Conservation (phyloP, 2,113 vertebrate species). For the Scophthalmus maximus region DNA sequence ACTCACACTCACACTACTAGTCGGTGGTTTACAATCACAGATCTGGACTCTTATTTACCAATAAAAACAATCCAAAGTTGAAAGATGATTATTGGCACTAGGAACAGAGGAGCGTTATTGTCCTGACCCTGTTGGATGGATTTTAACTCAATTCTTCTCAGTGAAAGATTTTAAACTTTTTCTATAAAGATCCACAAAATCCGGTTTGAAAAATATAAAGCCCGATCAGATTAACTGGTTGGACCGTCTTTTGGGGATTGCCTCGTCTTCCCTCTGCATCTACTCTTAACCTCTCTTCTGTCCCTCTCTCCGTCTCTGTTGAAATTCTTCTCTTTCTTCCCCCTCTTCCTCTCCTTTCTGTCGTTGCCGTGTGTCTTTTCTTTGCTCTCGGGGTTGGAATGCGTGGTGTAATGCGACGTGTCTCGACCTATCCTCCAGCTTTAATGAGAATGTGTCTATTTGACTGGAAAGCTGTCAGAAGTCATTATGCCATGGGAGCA, state of each 20-base stretch:
- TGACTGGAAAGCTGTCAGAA: conserved; percentile 83
- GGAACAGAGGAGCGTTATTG: neutral
- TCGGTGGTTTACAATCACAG: no score
- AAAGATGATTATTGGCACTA: neutral
- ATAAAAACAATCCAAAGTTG: neutral
- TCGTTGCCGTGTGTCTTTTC: conserved; percentile 15
- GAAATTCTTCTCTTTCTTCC: conserved; percentile 16
- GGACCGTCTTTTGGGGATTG: neutral
- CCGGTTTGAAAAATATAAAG: no score
- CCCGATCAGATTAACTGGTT: neutral
- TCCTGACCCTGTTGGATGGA: neutral
- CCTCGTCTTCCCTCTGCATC: neutral
- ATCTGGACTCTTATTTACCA: neutral
- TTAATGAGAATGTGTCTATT: conserved; percentile 76
- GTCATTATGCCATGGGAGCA: conserved; percentile 56
- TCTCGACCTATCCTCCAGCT: conserved; percentile 68
- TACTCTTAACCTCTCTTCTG: neutral
- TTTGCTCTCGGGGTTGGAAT: conserved; percentile 59
- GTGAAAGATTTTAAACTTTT: no score
- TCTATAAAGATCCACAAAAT: no score
- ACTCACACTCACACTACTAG: no score
- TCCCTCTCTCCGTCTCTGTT: conserved; percentile 11
- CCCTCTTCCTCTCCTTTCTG: neutral
- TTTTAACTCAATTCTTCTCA: no score
- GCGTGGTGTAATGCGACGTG: conserved; percentile 65